These are phyloP conservation scores for Crocuta crocuta DNA, from an alignment of 2,113 vertebrate genomes.

Conservation along the genomic window DNA sequence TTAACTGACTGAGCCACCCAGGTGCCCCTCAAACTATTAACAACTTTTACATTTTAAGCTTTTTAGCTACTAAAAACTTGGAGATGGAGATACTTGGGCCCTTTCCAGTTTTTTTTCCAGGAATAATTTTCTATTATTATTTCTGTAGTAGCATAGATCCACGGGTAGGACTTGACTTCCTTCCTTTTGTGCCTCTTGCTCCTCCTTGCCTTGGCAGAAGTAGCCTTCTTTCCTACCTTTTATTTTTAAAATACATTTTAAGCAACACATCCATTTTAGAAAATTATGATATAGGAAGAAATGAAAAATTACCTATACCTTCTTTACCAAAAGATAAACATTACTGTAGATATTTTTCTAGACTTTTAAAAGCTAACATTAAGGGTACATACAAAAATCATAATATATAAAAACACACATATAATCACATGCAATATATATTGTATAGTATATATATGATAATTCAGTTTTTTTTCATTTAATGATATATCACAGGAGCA, in stretches of 20 bases:
- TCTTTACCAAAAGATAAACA: slow-evolving; percentile 12
- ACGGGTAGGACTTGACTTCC: background rate
- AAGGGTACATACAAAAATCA: background rate
- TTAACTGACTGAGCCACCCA: background rate
- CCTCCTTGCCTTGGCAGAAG: background rate
- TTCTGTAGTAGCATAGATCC: background rate
- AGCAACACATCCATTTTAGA: slow-evolving; percentile 52
- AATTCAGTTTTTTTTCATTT: background rate
- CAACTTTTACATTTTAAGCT: slow-evolving; percentile 24
- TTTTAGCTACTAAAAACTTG: background rate
- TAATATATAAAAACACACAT: background rate
- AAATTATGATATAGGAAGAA: background rate
- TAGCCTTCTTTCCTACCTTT: slow-evolving; percentile 18
- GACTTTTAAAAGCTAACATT: slow-evolving; percentile 25
- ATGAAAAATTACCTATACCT: background rate
- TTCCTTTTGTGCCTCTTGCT: slow-evolving; percentile 9
- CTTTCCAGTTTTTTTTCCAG: background rate
- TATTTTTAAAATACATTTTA: slow-evolving; percentile 25
- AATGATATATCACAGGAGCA: background rate
- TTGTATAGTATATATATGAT: background rate
- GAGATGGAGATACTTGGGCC: background rate
- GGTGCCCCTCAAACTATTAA: background rate
- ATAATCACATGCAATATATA: background rate
- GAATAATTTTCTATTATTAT: background rate
- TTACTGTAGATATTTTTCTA: background rate